These are phyloP conservation scores for Drosophila falleni DNA, from an alignment of 2,888 invertebrate genomes.

Conservation along the genomic window DNA sequence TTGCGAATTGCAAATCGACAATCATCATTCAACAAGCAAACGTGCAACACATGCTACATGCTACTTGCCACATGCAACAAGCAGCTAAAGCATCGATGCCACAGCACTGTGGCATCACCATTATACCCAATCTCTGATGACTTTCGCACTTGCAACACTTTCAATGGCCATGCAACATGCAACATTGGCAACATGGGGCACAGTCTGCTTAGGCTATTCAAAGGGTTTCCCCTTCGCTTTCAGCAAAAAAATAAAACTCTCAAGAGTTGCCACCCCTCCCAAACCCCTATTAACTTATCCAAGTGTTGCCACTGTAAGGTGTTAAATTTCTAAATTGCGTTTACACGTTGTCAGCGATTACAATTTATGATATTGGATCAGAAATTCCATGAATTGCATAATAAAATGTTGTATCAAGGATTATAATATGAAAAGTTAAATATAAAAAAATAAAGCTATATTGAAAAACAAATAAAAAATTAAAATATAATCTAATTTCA, in stretches of 20 bases:
- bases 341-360: background rate
- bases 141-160: conserved; percentile 53
- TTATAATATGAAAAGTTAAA: no score
- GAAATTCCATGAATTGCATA: no score
- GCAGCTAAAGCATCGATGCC: background rate
- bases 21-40: conserved; percentile 8
- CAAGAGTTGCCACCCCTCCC: conserved; percentile 4
- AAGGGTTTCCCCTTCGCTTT: conserved; percentile 21
- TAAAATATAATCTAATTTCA: no score
- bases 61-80: conserved; percentile 1
- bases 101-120: conserved; percentile 8
- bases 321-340: background rate
- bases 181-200: conserved; percentile 22
- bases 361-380: background rate
- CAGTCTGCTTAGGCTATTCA: conserved; percentile 16
- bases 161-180: conserved; percentile 35
- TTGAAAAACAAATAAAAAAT: no score
- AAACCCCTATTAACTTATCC: background rate
- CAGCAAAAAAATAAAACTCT: background rate
- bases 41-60: conserved; percentile 7
- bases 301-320: conserved; percentile 4
- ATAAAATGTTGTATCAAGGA: no score
- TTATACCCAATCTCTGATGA: conserved; percentile 16
- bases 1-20: conserved; percentile 50
- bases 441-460: no score